Conservation (phyloP, 2,113 vertebrate genomes). For the Passer domesticus region DNA sequence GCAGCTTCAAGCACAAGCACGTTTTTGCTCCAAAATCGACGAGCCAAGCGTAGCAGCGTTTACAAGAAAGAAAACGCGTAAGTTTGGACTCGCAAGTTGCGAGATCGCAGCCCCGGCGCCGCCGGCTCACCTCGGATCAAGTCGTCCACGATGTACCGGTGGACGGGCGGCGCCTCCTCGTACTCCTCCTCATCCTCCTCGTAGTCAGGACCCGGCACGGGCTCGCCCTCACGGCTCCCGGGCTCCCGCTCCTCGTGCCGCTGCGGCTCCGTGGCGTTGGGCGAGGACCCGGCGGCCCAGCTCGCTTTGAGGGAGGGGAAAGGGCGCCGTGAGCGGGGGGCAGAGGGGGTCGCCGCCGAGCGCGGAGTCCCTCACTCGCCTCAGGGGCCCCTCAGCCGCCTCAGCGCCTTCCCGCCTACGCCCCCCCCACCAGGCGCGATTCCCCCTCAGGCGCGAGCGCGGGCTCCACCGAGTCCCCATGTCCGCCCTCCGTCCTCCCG, state of each 20-base stretch:
- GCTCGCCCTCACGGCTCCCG: not conserved
- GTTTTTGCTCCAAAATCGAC: fast-evolving
- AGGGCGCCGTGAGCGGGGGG: not conserved
- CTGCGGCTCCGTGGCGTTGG: conserved; percentile 35
- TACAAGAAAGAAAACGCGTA: fast-evolving
- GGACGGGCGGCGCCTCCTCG: conserved; percentile 38
- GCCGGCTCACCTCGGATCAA: conserved; percentile 64
- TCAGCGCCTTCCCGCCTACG: not conserved
- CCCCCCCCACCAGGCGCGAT: not conserved
- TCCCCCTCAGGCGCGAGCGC: too few species aligned
- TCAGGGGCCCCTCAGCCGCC: not conserved
- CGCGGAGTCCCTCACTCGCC: not conserved
- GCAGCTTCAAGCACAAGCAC: not conserved
- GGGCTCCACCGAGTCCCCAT: too few species aligned
- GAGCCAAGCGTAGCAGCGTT: not conserved
- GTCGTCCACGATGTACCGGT: conserved; percentile 68
- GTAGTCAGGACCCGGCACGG: conserved; percentile 1
- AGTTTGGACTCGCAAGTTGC: not conserved
- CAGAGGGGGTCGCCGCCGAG: not conserved
- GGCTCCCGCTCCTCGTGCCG: not conserved
- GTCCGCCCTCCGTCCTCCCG: not conserved
- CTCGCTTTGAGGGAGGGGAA: not conserved
- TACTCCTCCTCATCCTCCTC: conserved; percentile 68
- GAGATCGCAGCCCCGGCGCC: not conserved
- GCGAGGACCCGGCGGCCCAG: not conserved